Conservation (phyloP, 1,140 invertebrate species). For the Cyclargus thomasi region DNA sequence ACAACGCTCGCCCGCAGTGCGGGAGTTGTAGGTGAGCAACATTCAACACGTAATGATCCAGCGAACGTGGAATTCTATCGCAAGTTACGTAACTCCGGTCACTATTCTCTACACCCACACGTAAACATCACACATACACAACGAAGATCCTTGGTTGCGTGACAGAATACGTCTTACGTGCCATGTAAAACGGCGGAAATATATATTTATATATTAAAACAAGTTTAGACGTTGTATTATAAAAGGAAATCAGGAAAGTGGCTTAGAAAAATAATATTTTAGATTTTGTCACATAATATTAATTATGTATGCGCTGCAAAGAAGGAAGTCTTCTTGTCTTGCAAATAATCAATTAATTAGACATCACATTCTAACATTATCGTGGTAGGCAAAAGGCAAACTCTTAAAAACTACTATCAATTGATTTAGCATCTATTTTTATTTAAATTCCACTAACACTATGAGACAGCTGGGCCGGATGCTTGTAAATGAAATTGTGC, state of each 20-base stretch:
- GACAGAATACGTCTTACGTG: slow-evolving; percentile 29
- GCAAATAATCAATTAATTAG: not conserved
- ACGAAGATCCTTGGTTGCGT: slow-evolving; percentile 26
- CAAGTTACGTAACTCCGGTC: slow-evolving; percentile 37
- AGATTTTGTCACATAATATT: not conserved
- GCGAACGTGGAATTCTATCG: slow-evolving; percentile 21
- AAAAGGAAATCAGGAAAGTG: not conserved
- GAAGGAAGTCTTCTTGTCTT: not conserved
- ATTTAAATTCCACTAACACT: not conserved
- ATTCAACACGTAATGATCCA: slow-evolving; percentile 25
- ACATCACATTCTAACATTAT: not conserved
- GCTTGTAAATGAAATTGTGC: not conserved
- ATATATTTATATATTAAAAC: slow-evolving; percentile 24
- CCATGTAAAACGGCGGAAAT: slow-evolving; percentile 28
- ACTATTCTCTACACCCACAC: slow-evolving; percentile 33
- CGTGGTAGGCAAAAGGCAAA: not conserved
- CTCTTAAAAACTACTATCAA: not conserved
- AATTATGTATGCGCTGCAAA: not conserved
- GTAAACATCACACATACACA: slow-evolving; percentile 22
- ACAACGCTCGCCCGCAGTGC: slow-evolving; percentile 28
- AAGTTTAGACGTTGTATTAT: not conserved
- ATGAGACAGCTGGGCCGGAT: not conserved
- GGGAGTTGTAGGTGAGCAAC: slow-evolving; percentile 16
- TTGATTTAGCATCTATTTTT: not conserved
- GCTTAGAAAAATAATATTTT: not conserved